A percentile compares a stretch with the other conserved stretches of the same genome.
Evolutionary conservation across 2,113 vertebrate species (phyloP).

Genomic region (Capreolus pygargus): DNA sequence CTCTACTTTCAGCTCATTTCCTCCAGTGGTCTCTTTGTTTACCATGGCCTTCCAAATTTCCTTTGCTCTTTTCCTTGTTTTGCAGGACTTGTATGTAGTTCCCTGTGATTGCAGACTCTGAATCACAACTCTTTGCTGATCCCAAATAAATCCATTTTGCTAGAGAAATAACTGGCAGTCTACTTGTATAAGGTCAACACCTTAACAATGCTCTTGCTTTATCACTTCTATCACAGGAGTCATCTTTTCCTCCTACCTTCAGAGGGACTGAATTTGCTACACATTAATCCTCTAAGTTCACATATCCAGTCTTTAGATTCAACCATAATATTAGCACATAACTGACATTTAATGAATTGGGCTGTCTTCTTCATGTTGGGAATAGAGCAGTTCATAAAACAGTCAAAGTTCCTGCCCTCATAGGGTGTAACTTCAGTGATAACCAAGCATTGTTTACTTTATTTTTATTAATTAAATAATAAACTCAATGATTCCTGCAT

Average conservation of each 20-base stretch:
- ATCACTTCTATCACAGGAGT: neutral
- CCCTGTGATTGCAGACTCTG: neutral
- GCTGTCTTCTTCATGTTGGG: neutral
- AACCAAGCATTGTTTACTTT: neutral
- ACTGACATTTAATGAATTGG: neutral
- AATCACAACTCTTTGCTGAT: neutral
- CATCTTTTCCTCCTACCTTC: neutral
- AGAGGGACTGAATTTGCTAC: neutral
- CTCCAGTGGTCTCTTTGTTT: neutral
- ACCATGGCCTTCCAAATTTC: neutral
- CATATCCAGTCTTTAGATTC: neutral
- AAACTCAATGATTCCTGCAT: neutral
- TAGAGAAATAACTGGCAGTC: neutral
- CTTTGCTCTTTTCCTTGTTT: neutral
- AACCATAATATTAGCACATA: neutral
- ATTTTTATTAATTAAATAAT: neutral
- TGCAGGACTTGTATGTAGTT: neutral
- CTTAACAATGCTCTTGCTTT: neutral
- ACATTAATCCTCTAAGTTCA: neutral
- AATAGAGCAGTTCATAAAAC: neutral
- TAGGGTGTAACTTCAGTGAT: neutral
- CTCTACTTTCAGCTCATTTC: neutral
- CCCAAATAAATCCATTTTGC: neutral
- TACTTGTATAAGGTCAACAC: neutral
- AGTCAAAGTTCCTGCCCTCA: neutral